Evolutionary conservation across 2,888 invertebrate species (phyloP).

Genomic region (Spilosoma lubricipeda): DNA sequence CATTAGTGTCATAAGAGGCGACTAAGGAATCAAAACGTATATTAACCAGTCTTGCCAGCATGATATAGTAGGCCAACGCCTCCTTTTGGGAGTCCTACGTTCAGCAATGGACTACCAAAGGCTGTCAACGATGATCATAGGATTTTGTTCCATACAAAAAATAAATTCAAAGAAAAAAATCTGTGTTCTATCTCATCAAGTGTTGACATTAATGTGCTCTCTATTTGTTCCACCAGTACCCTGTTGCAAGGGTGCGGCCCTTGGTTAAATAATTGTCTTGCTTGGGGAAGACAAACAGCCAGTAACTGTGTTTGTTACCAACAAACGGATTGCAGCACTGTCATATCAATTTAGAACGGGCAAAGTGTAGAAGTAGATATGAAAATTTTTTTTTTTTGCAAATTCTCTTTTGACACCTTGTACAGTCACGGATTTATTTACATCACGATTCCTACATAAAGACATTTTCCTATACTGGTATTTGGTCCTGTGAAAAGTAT

Average conservation of each 20-base stretch:
- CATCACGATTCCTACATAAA: not conserved
- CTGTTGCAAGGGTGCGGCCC: constrained; percentile 56
- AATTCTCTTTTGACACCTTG: not conserved
- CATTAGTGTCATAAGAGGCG: too few relatives aligned
- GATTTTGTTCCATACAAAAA: not conserved
- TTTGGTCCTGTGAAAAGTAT: not conserved
- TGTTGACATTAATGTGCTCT: constrained; percentile 60
- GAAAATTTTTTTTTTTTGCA: not conserved
- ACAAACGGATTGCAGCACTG: constrained; percentile 63
- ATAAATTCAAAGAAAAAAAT: not conserved
- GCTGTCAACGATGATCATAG: not conserved
- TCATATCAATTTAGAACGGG: constrained; percentile 44
- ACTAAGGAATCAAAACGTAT: too few relatives aligned
- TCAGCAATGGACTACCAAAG: too few relatives aligned
- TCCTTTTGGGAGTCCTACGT: too few relatives aligned
- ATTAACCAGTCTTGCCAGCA: too few relatives aligned
- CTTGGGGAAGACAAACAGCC: constrained; percentile 49
- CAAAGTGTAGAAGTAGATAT: constrained; percentile 51
- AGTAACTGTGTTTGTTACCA: constrained; percentile 65
- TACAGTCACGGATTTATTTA: not conserved
- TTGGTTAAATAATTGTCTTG: constrained; percentile 58
- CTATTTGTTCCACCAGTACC: constrained; percentile 28
- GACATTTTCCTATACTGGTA: not conserved
- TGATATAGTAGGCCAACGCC: too few relatives aligned
- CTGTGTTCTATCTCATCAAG: constrained; percentile 52